Base-by-base conservation (phyloP, 2,888 invertebrate species). In the Chalcis sispes region DNA sequence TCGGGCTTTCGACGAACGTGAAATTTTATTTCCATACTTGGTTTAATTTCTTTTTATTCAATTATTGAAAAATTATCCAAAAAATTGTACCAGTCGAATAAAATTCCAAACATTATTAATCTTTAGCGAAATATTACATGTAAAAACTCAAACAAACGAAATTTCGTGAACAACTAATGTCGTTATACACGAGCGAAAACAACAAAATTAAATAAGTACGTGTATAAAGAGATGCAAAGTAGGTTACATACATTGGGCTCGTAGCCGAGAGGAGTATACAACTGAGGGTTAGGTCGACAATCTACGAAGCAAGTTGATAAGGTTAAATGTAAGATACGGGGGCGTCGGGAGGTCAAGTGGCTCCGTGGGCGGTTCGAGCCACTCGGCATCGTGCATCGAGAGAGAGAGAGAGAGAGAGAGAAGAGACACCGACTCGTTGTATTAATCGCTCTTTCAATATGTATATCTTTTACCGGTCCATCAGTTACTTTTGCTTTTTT, bases 271-370 rank as follows among this genome's bases (percentile, higher is more conserved):
- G 10, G 46, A 42, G 61, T 18, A 3, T 15, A 23, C 23, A 79
- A 80, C 82, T 79, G n/a, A 81, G 82, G 82, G 83, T 87, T 85
- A 84, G 85, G 82, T 83, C 84, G 83, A 84, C 83, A n/a, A n/a
- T n/a, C n/a, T n/a, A 85, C 83, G 84, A 85, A 84, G 83, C 85
- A 83, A 86, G 83, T 88, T 88, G 87, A 88, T 88, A 88, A 88
- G 88, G 88, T 88, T 88, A 88, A 88, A 85, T 87, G 83, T 82
- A 82, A 84, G 84, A 84, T 86, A 85, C 83, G 87, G 86, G 85
- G 86, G 88, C 87, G 85, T 85, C 81, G 85, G 79, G 86, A 88
- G 88, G 88, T 88, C 88, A 88, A 88, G 87, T 88, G 87, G 84
- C 82, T 82, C 82, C 83, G 88, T 88, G 84, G 88, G 88, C 86